Conservation (phyloP, 2,113 vertebrate genomes). For the Myotis brandtii region DNA sequence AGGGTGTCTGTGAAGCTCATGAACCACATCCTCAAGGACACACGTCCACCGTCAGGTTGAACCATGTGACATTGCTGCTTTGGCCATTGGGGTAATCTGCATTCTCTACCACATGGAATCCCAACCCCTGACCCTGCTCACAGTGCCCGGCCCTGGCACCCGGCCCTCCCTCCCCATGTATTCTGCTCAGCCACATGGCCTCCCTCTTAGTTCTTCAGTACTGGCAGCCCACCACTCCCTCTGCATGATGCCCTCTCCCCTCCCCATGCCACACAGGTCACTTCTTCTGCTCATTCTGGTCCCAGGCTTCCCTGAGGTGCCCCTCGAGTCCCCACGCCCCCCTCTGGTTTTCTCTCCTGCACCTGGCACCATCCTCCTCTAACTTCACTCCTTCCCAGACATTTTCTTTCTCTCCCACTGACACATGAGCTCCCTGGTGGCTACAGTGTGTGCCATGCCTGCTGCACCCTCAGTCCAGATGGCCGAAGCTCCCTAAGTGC, state of each 20-base stretch:
- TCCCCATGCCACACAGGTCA: fast-evolving
- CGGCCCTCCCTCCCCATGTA: fast-evolving
- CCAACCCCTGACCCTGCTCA: not conserved
- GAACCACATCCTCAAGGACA: not conserved
- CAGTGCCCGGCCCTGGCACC: fast-evolving
- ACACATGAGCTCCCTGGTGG: fast-evolving
- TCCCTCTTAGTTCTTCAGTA: fast-evolving
- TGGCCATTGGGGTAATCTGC: fast-evolving
- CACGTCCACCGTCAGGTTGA: fast-evolving
- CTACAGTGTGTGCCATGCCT: fast-evolving
- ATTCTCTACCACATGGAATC: fast-evolving
- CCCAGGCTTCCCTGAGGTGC: not conserved
- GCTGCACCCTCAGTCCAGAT: not conserved
- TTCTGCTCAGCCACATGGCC: not conserved
- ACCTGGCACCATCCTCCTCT: fast-evolving
- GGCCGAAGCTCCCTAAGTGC: fast-evolving
- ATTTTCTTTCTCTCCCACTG: too few relatives aligned
- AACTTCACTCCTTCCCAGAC: fast-evolving
- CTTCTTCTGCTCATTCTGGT: not conserved
- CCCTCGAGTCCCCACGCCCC: not conserved
- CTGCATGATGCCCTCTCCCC: not conserved
- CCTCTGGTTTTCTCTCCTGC: fast-evolving
- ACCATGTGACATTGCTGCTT: fast-evolving
- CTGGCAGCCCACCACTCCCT: not conserved
- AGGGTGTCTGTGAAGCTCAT: fast-evolving